phyloP scores from a whole-genome alignment of 1,140 invertebrate species.

The Papilio xuthus region DNA sequence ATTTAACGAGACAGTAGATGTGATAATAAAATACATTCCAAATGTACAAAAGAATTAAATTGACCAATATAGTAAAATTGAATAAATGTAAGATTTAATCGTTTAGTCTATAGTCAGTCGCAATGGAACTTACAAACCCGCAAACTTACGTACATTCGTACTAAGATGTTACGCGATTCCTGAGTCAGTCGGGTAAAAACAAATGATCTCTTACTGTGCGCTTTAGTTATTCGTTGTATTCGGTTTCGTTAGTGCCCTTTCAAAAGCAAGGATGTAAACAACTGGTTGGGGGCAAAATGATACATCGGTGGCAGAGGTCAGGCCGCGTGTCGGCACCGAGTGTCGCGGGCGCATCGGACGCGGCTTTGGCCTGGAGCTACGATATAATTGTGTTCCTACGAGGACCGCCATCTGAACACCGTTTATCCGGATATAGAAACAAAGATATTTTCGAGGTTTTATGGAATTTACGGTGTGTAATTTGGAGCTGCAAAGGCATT shows the following conservation, averaged over 20 bases:
- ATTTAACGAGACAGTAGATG: no score
- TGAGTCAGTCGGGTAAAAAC: no score
- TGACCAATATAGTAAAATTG: no score
- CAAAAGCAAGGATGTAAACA: not conserved
- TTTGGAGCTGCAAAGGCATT: no score
- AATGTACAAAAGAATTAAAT: no score
- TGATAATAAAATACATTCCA: no score
- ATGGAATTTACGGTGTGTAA: not conserved
- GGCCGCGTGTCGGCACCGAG: slow-evolving; percentile 47
- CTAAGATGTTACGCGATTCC: no score
- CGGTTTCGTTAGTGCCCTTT: not conserved
- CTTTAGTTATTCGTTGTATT: not conserved
- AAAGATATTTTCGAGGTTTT: not conserved
- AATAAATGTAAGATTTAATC: no score
- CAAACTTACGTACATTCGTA: no score
- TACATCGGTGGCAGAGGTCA: slow-evolving; percentile 54
- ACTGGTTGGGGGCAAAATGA: not conserved
- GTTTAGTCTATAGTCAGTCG: no score
- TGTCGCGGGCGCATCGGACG: slow-evolving; percentile 52
- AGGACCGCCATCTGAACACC: not conserved
- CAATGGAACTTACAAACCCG: no score
- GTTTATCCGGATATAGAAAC: not conserved
- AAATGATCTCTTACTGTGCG: no score
- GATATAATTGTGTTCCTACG: slow-evolving; percentile 59
- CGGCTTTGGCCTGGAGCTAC: slow-evolving; percentile 48